Base-by-base conservation (phyloP, 2,113 vertebrate species). In the Argyrosomus japonicus region DNA sequence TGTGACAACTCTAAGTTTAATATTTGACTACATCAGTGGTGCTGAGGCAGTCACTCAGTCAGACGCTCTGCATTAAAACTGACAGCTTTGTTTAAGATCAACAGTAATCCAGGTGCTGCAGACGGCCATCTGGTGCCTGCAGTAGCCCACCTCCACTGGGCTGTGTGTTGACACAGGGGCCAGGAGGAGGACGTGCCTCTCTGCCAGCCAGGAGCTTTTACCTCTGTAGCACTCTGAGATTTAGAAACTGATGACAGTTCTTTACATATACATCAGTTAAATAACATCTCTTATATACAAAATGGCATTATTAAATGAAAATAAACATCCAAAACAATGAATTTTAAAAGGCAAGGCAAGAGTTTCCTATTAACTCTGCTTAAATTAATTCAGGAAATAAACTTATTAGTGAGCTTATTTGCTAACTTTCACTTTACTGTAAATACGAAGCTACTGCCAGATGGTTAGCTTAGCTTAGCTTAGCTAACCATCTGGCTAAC, bases 31-130 rank as follows among this genome's bases (percentile, higher is more conserved):
- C 54, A 81, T 86, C 68, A 74, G 61, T 76, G 8, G 58, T 36
- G 27, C 43, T 50, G 76, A 79, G 77, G 68, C 36, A 11, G 62
- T 77, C 79, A 74, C 74, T 84, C 71, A 74, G 71, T 90, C 83
- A 79, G 57, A 78, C n/a, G 17, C 69, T 79, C 62, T 75, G 23
- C 87, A 86, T 86, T 90, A 87, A 77, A 67, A 53, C 71, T 71
- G 91, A 88, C 91, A 89, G 88, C 83, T 84, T 78, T 84, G 89
- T 90, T 91, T 92, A 84, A 92, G 71, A 86, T 84, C 83, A 94
- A 78, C 78, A 91, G 67, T 53, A 64, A 79, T 82, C 86, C 90
- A 93, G 90, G 87, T 88, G 89, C 14, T 15, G 68, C 77, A 60
- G 82, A 40, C 53, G 54, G 81, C 85, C 88, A 89, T 94, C 86